Evolutionary conservation across 2,113 vertebrate genomes (phyloP).

Genomic region (Charadrius vociferus): DNA sequence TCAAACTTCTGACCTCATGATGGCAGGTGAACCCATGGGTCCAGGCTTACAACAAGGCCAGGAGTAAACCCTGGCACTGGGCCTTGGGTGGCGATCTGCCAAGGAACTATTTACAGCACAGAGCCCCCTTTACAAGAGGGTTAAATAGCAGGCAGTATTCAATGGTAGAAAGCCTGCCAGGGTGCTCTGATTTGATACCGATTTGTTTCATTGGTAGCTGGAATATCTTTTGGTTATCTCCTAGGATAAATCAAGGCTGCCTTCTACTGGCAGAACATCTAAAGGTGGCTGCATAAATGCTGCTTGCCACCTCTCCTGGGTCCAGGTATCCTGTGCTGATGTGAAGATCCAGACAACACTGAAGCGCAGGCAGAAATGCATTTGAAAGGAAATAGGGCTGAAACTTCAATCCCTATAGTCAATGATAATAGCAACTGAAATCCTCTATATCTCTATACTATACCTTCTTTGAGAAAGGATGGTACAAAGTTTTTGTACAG

Average conservation of each 20-base stretch:
- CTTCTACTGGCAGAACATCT: neutral
- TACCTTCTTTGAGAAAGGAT: neutral
- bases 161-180: neutral
- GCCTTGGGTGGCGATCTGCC: neutral
- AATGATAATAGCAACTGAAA: neutral
- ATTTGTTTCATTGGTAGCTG: neutral
- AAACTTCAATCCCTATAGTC: neutral
- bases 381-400: neutral
- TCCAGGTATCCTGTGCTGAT: neutral
- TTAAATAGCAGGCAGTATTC: neutral
- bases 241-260: neutral
- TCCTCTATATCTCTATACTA: neutral
- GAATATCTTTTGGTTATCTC: neutral
- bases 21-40: neutral
- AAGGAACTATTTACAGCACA: neutral
- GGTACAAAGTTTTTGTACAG: neutral
- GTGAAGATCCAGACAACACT: neutral
- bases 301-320: neutral
- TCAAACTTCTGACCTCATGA: neutral
- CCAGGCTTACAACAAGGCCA: neutral
- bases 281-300: neutral
- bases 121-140: neutral
- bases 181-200: neutral
- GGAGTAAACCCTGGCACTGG: neutral
- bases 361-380: neutral